phyloP scores from a whole-genome alignment of 2,113 vertebrate species.

The Hippocampus guttulatus region DNA sequence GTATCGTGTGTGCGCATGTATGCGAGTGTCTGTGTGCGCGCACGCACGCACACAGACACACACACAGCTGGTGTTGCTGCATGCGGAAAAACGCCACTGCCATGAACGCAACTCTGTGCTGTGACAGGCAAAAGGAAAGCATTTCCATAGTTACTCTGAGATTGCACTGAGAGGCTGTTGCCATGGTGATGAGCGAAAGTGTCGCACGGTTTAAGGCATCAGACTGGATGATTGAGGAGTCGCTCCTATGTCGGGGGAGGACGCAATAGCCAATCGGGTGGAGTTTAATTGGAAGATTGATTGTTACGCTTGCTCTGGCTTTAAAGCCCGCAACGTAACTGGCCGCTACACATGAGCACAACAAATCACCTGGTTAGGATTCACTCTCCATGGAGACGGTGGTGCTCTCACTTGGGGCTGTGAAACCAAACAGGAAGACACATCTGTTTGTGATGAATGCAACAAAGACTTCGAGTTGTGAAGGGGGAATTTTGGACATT shows the following conservation, averaged over 20 bases:
- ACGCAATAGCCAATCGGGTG: slow-evolving; percentile 3
- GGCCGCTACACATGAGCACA: not conserved
- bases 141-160: slow-evolving; percentile 43
- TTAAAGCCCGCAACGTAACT: not conserved
- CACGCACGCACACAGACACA: no score
- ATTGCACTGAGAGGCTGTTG: slow-evolving; percentile 42
- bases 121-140: slow-evolving; percentile 29
- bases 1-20: not conserved
- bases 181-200: slow-evolving; percentile 45
- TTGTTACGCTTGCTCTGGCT: not conserved
- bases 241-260: slow-evolving; percentile 38
- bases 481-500: no score
- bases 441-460: not conserved
- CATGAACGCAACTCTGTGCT: slow-evolving; percentile 9
- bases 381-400: slow-evolving; percentile 85
- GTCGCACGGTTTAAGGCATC: slow-evolving; percentile 63
- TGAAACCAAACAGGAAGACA: slow-evolving; percentile 31
- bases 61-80: slow-evolving; percentile 17
- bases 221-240: slow-evolving; percentile 53
- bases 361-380: slow-evolving; percentile 74
- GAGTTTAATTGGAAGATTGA: not conserved
- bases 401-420: slow-evolving; percentile 84
- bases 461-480: no score
- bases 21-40: not conserved
- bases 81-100: slow-evolving; percentile 30